A percentile compares a stretch with the other conserved stretches of the same genome.
phyloP scores from a whole-genome alignment of 2,797 vertebrate species.

The Staurois parvus region DNA sequence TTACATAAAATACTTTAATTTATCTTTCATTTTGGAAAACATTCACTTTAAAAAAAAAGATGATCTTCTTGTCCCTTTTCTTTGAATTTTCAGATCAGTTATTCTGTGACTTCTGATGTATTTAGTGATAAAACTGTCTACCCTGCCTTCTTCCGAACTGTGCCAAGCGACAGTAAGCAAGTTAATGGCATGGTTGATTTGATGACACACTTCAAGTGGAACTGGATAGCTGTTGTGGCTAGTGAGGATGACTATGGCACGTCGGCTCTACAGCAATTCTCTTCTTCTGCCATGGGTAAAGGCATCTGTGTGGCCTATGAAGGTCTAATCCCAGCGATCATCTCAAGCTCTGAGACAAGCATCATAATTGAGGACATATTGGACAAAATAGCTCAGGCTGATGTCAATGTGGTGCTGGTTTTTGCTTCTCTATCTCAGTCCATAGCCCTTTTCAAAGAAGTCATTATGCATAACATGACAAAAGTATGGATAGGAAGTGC shows the following conservation, averaged over 20 bases:
- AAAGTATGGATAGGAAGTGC: conserved; percentile 89
- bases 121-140: conserved; percentile 81
- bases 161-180: conserved; percentile 82
- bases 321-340: conserved; percentile 81
- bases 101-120: conserved; percentile 80
- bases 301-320: conserved; percentile 87
- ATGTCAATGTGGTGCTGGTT: conserved; percentile 80
- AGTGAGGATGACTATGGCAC: conserved; percentile 87
- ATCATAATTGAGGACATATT: conserved; percentile 66
- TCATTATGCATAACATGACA: conserved; percentile 66
- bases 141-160: conserved; percentile 89
- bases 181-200: conserved; percentile 77
- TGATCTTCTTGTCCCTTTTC: not conserved
- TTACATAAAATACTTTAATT: no score
- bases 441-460: conserved; percentile 74
- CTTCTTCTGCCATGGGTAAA: conserved; percentile 60
- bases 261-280: conserved; percentile 72
- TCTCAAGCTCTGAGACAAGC: not conserved
- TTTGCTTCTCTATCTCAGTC: conserved; percentile 72
- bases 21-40: no score
- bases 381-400: conserved; percentile 69
- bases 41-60: not conserved
- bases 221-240: conserved; percentile 87
- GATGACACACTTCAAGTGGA: conserved; percentile 81
- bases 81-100: conserved; percentile 73